Conservation (phyloP, 2,113 vertebrate genomes). For the Callipepla californica region DNA sequence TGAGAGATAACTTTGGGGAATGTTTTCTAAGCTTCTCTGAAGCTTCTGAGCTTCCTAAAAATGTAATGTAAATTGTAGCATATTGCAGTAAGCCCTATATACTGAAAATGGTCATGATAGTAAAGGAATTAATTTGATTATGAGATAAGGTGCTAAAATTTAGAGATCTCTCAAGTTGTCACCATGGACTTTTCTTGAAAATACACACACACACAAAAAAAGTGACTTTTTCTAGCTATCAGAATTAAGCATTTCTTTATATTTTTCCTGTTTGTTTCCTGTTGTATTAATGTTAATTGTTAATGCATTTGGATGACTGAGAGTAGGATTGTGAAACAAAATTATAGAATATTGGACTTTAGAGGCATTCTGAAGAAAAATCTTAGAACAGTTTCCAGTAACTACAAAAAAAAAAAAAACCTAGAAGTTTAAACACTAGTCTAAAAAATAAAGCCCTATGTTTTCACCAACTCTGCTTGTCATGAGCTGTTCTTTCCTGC, state of each 20-base stretch:
- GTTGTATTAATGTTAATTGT: background rate
- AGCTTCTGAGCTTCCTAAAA: background rate
- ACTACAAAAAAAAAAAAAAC: background rate
- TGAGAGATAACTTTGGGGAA: background rate
- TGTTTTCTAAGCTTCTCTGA: background rate
- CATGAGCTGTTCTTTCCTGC: slow-evolving; percentile 50
- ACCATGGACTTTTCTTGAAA: background rate
- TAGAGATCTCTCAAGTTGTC: background rate
- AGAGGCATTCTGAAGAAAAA: background rate
- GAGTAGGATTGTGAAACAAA: background rate
- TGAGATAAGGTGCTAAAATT: background rate
- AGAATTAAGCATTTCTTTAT: background rate
- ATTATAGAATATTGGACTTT: background rate
- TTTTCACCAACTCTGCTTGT: slow-evolving; percentile 62
- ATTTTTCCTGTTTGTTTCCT: background rate
- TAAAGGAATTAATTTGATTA: background rate
- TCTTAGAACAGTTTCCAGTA: background rate
- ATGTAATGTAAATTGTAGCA: background rate
- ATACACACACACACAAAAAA: background rate
- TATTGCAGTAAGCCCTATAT: background rate
- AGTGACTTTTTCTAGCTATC: background rate
- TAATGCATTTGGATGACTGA: background rate
- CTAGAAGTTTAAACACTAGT: background rate
- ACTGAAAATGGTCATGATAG: background rate
- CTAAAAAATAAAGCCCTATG: background rate